These are phyloP conservation scores for Hippocampus abdominalis DNA, from an alignment of 2,113 vertebrate genomes.

Conservation along the genomic window DNA sequence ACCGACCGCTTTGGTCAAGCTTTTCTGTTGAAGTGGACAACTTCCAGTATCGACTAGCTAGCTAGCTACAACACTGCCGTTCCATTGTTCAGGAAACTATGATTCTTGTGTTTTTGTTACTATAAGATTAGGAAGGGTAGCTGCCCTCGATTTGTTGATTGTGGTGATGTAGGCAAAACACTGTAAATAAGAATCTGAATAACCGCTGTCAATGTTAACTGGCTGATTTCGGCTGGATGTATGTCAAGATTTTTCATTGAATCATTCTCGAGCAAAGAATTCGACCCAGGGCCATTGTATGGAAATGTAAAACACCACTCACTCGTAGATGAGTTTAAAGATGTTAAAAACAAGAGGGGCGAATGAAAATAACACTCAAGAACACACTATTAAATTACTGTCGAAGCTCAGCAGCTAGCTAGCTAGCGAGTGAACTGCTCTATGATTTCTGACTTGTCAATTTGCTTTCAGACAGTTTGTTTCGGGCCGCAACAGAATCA, in stretches of 20 bases:
- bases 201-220: constrained; percentile 46
- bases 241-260: constrained; percentile 68
- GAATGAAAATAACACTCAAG: constrained; percentile 6
- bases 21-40: constrained; percentile 15
- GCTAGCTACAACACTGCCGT: background rate
- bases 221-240: constrained; percentile 58
- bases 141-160: too few species aligned
- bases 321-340: background rate
- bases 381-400: constrained; percentile 31
- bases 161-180: background rate
- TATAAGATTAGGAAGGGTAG: too few species aligned
- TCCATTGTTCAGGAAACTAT: too few species aligned
- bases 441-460: background rate
- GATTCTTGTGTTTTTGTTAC: too few species aligned
- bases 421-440: constrained; percentile 13
- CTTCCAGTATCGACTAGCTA: constrained; percentile 24
- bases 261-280: constrained; percentile 36
- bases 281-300: background rate
- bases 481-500: background rate
- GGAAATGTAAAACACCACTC: background rate
- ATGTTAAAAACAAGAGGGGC: background rate
- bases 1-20: constrained; percentile 38
- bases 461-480: constrained; percentile 4
- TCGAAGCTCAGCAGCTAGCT: constrained; percentile 65
- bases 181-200: too few species aligned